Evolutionary conservation across 2,888 invertebrate genomes (phyloP).

Genomic region (Rotaria macrura): DNA sequence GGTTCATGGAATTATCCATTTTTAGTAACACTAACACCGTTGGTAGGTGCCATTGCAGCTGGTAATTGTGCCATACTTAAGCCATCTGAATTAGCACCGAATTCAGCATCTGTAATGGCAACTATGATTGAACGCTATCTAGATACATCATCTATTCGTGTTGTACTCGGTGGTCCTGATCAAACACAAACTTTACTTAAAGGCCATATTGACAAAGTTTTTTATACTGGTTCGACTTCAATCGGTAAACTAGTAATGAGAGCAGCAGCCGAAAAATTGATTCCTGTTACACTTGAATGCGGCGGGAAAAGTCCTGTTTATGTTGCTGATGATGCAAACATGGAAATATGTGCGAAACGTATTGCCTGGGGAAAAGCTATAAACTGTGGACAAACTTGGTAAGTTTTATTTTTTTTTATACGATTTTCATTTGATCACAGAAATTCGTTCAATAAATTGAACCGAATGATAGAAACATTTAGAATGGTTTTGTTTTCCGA

Average conservation of each 20-base stretch:
- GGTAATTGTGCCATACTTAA: conserved; percentile 83
- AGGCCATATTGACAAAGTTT: conserved; percentile 75
- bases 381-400: conserved; percentile 81
- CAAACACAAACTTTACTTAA: conserved; percentile 76
- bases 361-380: conserved; percentile 86
- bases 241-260: conserved; percentile 77
- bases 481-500: no score
- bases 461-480: no score
- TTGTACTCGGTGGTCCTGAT: conserved; percentile 68
- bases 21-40: conserved; percentile 66
- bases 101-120: conserved; percentile 63
- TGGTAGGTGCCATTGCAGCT: conserved; percentile 74
- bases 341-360: conserved; percentile 66
- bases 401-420: no score
- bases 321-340: conserved; percentile 67
- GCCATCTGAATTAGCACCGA: conserved; percentile 75
- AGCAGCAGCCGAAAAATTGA: conserved; percentile 78
- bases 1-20: conserved; percentile 96
- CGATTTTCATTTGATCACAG: no score
- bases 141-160: conserved; percentile 63
- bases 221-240: conserved; percentile 74
- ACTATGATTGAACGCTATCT: conserved; percentile 73
- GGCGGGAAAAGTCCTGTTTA: conserved; percentile 72
- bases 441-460: no score
- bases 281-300: conserved; percentile 82